Conservation (phyloP, 1,140 invertebrate species). For the Helicoverpa zea region DNA sequence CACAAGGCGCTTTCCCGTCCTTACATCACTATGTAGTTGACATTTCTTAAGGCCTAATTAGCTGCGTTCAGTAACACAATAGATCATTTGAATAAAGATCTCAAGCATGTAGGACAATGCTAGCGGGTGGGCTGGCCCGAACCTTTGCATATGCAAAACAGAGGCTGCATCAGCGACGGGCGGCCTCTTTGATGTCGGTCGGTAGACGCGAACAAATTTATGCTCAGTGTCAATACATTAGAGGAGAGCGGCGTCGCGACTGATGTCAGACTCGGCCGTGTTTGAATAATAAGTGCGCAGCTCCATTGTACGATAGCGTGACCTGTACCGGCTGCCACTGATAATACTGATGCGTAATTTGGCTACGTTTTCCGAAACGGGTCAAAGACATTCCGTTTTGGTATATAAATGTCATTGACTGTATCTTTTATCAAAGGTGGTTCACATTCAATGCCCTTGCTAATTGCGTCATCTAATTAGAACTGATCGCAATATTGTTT, state of each 20-base stretch:
- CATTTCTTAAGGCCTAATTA: constrained; percentile 42
- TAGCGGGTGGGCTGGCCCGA: constrained; percentile 52
- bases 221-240: constrained; percentile 64
- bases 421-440: too few species aligned
- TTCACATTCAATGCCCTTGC: too few species aligned
- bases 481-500: too few species aligned
- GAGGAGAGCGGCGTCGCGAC: constrained; percentile 52
- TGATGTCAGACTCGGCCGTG: constrained; percentile 63
- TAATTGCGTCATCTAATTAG: too few species aligned
- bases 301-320: constrained; percentile 43
- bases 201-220: constrained; percentile 64
- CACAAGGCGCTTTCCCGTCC: not conserved
- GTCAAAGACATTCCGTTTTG: too few species aligned
- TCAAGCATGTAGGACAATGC: constrained; percentile 52
- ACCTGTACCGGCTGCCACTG: not conserved
- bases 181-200: constrained; percentile 58
- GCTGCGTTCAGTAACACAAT: constrained; percentile 43
- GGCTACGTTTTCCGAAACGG: not conserved
- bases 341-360: not conserved
- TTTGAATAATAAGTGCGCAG: constrained; percentile 62
- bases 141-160: constrained; percentile 66
- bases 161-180: constrained; percentile 46
- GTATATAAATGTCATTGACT: too few species aligned
- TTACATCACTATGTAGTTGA: not conserved
- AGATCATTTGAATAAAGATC: constrained; percentile 55